phyloP scores from a whole-genome alignment of 2,113 vertebrate species.

The Drymodes brunneopygia region DNA sequence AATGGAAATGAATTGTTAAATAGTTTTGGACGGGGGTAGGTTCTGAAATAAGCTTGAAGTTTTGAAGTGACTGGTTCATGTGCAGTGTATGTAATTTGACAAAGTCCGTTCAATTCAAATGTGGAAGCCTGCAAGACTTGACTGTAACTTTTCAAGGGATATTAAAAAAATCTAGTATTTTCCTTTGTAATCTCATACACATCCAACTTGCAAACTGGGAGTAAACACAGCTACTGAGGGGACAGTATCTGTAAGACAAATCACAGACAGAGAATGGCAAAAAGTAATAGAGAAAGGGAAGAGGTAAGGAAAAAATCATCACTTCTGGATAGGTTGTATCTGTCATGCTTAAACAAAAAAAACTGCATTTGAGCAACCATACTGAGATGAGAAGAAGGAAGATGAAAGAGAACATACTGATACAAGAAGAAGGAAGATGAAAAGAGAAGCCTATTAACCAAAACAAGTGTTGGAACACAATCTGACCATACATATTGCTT shows the following conservation, averaged over 20 bases:
- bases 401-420: not conserved
- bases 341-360: not conserved
- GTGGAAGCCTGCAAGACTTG: not conserved
- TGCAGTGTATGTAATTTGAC: not conserved
- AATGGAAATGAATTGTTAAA: conserved; percentile 25
- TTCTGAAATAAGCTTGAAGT: not conserved
- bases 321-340: not conserved
- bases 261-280: not conserved
- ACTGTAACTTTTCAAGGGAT: not conserved
- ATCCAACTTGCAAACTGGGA: not conserved
- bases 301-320: not conserved
- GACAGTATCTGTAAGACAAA: not conserved
- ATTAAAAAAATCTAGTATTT: not conserved
- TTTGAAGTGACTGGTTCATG: not conserved
- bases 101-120: not conserved
- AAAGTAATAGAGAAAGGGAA: not conserved
- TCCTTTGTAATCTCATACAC: not conserved
- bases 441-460: not conserved
- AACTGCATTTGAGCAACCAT: not conserved
- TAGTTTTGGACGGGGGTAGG: not conserved
- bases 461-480: not conserved
- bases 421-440: not conserved
- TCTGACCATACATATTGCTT: not conserved
- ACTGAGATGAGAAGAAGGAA: not conserved
- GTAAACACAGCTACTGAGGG: not conserved